Evolutionary conservation across 2,888 invertebrate genomes (phyloP).

Genomic region (Girardia tigrina): DNA sequence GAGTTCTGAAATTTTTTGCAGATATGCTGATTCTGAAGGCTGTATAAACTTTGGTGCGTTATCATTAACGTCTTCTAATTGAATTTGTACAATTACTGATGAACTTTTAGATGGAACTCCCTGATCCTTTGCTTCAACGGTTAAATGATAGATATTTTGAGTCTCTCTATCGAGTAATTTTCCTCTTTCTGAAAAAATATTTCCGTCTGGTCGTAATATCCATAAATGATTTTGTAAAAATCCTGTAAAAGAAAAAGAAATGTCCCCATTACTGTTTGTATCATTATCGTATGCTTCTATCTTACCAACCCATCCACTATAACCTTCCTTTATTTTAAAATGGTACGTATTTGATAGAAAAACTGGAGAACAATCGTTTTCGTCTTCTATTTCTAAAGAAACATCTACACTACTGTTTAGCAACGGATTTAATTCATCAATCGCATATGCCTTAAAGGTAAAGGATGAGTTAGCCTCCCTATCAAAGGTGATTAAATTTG

Average conservation of each 20-base stretch:
- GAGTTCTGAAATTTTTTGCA: neutral
- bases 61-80: neutral
- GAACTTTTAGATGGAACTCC: constrained; percentile 53
- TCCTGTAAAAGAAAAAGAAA: neutral
- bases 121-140: constrained; percentile 69
- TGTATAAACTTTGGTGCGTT: neutral
- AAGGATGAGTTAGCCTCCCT: neutral
- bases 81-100: neutral
- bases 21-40: neutral
- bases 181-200: constrained; percentile 59
- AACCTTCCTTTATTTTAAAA: neutral
- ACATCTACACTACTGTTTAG: neutral
- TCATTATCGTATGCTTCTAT: neutral
- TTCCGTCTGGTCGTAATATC: constrained; percentile 79
- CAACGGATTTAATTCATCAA: neutral
- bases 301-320: neutral
- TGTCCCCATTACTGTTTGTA: neutral
- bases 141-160: constrained; percentile 65
- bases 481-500: neutral
- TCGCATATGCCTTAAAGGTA: neutral
- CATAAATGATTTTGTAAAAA: constrained; percentile 79
- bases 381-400: neutral
- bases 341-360: neutral
- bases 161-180: constrained; percentile 63
- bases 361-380: neutral